Evolutionary conservation across 2,888 invertebrate species (phyloP), one percentile per base, ranked within the genome.

Genomic region (Andrena flavipes): DNA sequence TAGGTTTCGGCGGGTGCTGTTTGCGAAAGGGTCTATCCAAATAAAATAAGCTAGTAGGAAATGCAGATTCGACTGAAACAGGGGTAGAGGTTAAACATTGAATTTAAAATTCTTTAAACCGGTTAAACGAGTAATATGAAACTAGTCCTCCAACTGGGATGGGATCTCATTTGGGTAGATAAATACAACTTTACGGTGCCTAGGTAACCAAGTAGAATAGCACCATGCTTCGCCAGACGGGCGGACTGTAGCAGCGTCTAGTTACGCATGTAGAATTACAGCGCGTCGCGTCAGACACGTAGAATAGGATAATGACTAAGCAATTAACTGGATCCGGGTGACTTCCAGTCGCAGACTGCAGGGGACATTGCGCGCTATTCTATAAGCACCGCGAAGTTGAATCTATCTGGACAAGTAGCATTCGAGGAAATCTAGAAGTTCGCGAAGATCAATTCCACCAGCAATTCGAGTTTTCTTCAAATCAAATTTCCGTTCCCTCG

Each of bases 291-390:
- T 7, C 75, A 56, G 54, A 33, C 63, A 59, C 59, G 59, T 60
- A 29, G 59, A 77, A 76, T 48, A 30, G 56, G 48, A 51, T 76
- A 49, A 30, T 77, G 77, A 23, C 16, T 13, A 20, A 35, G 7
- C 77, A 51, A 35, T 33, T 76, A 51, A 30, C 65, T 77, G 60
- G 65, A 77, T 48, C 20, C 16, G 49, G 16, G 35, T 35, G 20
- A 20, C 62, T 10, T 20, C 33, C 26, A n/a, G n/a, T 59, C 76
- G 29, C 35, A 7, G 49, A 29, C 23, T 35, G 35, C 10, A n/a
- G 30, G 7, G 60, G 7, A 60, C n/a, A n/a, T 29, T 69, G 35
- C 13, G 29, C 7, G 7, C 2, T 29, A 30, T 35, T 26, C 33
- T 59, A 42, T 29, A 4, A 65, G 76, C 60, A 76, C 29, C 65